Conservation (phyloP, 1,140 invertebrate species). For the Xylocopa sonorina region DNA sequence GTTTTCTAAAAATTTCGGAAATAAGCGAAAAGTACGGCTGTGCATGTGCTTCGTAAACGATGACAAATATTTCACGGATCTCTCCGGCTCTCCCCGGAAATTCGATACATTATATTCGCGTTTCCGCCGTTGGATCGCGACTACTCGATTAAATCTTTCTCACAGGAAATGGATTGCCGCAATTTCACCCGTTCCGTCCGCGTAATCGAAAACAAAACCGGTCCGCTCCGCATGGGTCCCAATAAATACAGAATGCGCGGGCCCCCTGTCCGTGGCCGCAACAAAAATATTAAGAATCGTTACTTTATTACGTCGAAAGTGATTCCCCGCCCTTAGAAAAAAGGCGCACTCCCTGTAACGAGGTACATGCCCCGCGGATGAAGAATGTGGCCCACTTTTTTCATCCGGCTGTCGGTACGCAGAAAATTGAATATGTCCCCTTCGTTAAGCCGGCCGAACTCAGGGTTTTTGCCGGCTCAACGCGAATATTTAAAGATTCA, state of each 20-base stretch:
- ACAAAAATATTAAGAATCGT: slow-evolving; percentile 28
- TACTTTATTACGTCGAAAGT: slow-evolving; percentile 32
- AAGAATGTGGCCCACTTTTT: neutral
- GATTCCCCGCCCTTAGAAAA: slow-evolving; percentile 6
- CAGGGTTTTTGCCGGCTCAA: neutral
- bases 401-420: neutral
- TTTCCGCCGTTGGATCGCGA: neutral
- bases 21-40: too few relatives aligned
- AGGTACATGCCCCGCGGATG: neutral
- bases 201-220: slow-evolving; percentile 46
- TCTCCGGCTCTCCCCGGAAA: too few relatives aligned
- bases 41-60: neutral
- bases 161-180: neutral
- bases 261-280: slow-evolving; percentile 12
- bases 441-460: too few relatives aligned
- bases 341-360: neutral
- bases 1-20: neutral
- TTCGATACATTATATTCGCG: neutral
- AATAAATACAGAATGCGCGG: slow-evolving; percentile 14
- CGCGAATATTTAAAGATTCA: neutral
- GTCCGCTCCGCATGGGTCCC: slow-evolving; percentile 16
- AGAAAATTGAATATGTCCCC: neutral
- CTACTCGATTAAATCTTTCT: slow-evolving; percentile 15
- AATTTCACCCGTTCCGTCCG: slow-evolving; percentile 15
- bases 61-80: neutral